Evolutionary conservation across 2,113 vertebrate genomes (phyloP).

Genomic region (Osmerus eperlanus): DNA sequence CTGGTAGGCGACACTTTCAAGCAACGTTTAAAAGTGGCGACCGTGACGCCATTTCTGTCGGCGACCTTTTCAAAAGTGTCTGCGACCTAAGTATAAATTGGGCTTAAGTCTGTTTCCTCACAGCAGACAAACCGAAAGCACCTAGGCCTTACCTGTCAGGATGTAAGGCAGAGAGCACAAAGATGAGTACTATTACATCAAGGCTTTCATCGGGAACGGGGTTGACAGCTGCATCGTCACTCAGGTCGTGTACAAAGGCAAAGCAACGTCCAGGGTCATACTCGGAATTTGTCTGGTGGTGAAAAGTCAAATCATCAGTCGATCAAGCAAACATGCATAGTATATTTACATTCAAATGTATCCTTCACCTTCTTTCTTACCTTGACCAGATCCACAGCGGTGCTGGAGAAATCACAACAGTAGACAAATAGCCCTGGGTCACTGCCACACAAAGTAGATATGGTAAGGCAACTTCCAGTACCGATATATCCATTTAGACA

Average conservation of each 20-base stretch:
- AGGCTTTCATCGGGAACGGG: constrained; percentile 82
- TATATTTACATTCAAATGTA: background rate
- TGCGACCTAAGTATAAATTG: no score
- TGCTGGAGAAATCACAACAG: constrained; percentile 92
- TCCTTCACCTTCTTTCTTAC: constrained; percentile 61
- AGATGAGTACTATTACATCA: constrained; percentile 90
- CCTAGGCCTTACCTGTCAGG: constrained; percentile 83
- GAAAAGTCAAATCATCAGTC: constrained; percentile 15
- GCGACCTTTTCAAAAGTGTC: no score
- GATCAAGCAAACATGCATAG: background rate
- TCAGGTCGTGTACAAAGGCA: constrained; percentile 90
- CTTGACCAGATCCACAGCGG: constrained; percentile 89
- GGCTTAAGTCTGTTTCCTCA: no score
- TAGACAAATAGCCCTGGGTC: constrained; percentile 92
- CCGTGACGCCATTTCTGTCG: no score
- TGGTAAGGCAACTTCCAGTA: background rate
- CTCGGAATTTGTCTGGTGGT: constrained; percentile 77
- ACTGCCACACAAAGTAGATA: constrained; percentile 65
- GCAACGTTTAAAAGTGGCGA: no score
- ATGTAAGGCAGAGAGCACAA: constrained; percentile 91
- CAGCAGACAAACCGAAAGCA: no score
- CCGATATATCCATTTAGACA: no score
- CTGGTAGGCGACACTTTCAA: no score
- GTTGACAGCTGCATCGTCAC: constrained; percentile 75
- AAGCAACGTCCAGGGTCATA: constrained; percentile 86